Conservation (phyloP, 2,888 invertebrate species). For the Acrobeloides nanus region DNA sequence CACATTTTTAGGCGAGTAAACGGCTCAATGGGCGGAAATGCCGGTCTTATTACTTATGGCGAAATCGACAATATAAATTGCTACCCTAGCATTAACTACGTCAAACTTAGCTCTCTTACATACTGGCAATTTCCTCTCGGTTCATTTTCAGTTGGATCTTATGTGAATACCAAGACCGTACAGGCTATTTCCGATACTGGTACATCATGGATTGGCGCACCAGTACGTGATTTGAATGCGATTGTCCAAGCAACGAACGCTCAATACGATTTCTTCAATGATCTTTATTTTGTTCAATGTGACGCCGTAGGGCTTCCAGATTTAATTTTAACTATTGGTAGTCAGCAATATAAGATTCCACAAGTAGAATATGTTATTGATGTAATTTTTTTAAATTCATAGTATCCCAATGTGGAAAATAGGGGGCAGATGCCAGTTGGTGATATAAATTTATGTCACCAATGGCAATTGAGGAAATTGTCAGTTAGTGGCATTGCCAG, state of each 20-base stretch:
- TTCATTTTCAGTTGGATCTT: conserved; percentile 9
- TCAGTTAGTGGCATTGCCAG: too few species aligned
- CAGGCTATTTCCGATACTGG: conserved; percentile 46
- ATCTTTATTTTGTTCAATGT: conserved; percentile 37
- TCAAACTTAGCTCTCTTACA: conserved; percentile 36
- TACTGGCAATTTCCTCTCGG: conserved; percentile 45
- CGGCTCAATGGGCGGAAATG: conserved; percentile 25
- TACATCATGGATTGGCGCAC: conserved; percentile 20
- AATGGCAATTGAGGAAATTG: too few species aligned
- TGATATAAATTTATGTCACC: too few species aligned
- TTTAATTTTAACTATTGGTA: conserved; percentile 36
- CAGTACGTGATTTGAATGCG: conserved; percentile 1
- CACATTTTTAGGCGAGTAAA: too few species aligned
- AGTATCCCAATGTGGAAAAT: too few species aligned
- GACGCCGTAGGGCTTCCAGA: conserved; percentile 26
- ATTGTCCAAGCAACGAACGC: conserved; percentile 22
- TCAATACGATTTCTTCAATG: conserved; percentile 14
- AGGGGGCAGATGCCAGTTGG: too few species aligned
- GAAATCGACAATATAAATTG: conserved; percentile 40
- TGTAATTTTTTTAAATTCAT: too few species aligned
- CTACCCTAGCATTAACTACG: conserved; percentile 33
- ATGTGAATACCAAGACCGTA: not conserved
- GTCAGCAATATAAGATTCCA: conserved; percentile 33
- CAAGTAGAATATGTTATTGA: conserved; percentile 41
- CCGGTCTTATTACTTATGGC: conserved; percentile 47